phyloP scores from a whole-genome alignment of 2,888 invertebrate species.

The Synergus laeviventris region DNA sequence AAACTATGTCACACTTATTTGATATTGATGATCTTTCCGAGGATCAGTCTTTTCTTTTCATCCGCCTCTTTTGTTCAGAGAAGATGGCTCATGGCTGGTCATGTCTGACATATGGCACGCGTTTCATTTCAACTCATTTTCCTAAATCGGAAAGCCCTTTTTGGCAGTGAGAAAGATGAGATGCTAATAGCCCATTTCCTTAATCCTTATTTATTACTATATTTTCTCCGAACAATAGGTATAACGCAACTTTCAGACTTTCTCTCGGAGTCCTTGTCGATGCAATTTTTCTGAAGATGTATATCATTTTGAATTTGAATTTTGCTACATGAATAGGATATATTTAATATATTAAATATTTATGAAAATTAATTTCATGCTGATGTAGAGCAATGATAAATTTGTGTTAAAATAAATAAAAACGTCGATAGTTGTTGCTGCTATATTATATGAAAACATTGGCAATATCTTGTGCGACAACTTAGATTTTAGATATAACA shows the following conservation, averaged over 20 bases:
- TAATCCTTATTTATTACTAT: not conserved
- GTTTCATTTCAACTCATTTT: not conserved
- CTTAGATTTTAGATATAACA: too few relatives aligned
- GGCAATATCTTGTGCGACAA: too few relatives aligned
- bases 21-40: slow-evolving; percentile 8
- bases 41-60: not conserved
- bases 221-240: not conserved
- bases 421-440: too few relatives aligned
- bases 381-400: too few relatives aligned
- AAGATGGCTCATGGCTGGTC: too few relatives aligned
- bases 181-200: not conserved
- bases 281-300: not conserved
- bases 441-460: too few relatives aligned
- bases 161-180: not conserved
- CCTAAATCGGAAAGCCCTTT: not conserved
- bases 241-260: not conserved
- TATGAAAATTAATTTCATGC: too few relatives aligned
- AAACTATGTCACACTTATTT: not conserved
- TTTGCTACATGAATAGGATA: too few relatives aligned
- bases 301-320: not conserved
- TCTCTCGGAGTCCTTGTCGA: not conserved
- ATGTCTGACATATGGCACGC: slow-evolving; percentile 20
- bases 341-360: too few relatives aligned
- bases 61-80: not conserved
- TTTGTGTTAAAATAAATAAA: too few relatives aligned